phyloP scores from a whole-genome alignment of 2,888 invertebrate genomes.

The Harpalus rubripes region DNA sequence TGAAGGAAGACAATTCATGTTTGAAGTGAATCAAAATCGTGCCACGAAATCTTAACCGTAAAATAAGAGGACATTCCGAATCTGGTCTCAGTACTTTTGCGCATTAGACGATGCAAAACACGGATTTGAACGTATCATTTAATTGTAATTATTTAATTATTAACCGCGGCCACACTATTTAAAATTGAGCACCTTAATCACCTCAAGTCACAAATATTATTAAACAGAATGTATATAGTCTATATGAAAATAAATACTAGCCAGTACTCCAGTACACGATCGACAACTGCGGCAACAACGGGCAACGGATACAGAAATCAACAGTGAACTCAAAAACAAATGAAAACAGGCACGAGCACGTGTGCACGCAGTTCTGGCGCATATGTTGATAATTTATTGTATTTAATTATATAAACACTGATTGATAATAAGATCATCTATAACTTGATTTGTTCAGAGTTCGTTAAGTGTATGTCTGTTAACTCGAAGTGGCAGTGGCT shows the following conservation, averaged over 20 bases:
- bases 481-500: constrained; percentile 76
- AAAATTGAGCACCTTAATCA: constrained; percentile 76
- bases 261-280: constrained; percentile 53
- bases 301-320: constrained; percentile 20
- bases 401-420: constrained; percentile 58
- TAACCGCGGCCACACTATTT: constrained; percentile 73
- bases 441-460: constrained; percentile 61
- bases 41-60: constrained; percentile 44
- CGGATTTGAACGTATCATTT: constrained; percentile 58
- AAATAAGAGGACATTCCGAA: constrained; percentile 23
- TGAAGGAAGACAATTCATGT: constrained; percentile 58
- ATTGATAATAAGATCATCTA: constrained; percentile 61
- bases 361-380: constrained; percentile 49
- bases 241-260: constrained; percentile 59
- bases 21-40: constrained; percentile 45
- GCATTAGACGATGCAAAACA: constrained; percentile 59
- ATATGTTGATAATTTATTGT: constrained; percentile 54
- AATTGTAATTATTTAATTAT: constrained; percentile 57
- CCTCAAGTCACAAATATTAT: constrained; percentile 71
- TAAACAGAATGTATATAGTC: constrained; percentile 63
- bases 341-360: constrained; percentile 23
- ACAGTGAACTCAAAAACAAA: constrained; percentile 13
- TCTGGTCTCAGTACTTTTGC: constrained; percentile 53
- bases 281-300: constrained; percentile 17
- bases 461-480: constrained; percentile 72